Conservation (phyloP, 2,888 invertebrate genomes). For the Drosophila seclusa region DNA sequence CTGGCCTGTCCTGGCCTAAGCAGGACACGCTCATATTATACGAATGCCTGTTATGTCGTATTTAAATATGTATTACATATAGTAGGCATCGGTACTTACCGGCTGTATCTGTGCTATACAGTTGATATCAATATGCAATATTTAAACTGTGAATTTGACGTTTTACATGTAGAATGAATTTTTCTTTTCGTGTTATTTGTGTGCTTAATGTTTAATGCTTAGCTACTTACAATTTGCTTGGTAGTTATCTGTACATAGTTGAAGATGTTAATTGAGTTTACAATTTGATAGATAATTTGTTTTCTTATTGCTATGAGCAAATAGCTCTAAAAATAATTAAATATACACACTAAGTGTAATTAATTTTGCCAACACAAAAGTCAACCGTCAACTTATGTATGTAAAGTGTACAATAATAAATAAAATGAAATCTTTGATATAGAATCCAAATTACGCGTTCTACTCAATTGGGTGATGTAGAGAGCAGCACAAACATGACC, state of each 20-base stretch:
- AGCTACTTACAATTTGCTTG: slow-evolving; percentile 52
- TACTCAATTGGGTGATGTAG: slow-evolving; percentile 86
- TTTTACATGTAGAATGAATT: slow-evolving; percentile 52
- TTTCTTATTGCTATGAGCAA: slow-evolving; percentile 17
- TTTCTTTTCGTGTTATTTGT: slow-evolving; percentile 67
- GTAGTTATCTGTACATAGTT: slow-evolving; percentile 62
- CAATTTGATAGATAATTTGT: slow-evolving; percentile 38
- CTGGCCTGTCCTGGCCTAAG: slow-evolving; percentile 25
- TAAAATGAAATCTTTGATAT: slow-evolving; percentile 46
- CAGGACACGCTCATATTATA: slow-evolving; percentile 18
- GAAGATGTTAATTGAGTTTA: slow-evolving; percentile 66
- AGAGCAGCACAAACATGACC: slow-evolving; percentile 92
- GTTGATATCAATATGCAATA: slow-evolving; percentile 63
- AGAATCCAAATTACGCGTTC: slow-evolving; percentile 44
- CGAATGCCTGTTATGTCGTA: slow-evolving; percentile 18
- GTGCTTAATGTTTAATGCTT: slow-evolving; percentile 58
- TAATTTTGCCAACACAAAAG: slow-evolving; percentile 40
- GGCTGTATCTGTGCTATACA: slow-evolving; percentile 22
- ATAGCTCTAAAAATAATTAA: slow-evolving; percentile 24
- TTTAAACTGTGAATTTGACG: slow-evolving; percentile 65
- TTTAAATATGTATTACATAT: slow-evolving; percentile 17
- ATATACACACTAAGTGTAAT: slow-evolving; percentile 43
- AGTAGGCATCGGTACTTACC: slow-evolving; percentile 16
- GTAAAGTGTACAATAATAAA: slow-evolving; percentile 58
- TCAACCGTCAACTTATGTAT: slow-evolving; percentile 46